phyloP scores from a whole-genome alignment of 64 coral and sea anemone species.

The Actinia equina region DNA sequence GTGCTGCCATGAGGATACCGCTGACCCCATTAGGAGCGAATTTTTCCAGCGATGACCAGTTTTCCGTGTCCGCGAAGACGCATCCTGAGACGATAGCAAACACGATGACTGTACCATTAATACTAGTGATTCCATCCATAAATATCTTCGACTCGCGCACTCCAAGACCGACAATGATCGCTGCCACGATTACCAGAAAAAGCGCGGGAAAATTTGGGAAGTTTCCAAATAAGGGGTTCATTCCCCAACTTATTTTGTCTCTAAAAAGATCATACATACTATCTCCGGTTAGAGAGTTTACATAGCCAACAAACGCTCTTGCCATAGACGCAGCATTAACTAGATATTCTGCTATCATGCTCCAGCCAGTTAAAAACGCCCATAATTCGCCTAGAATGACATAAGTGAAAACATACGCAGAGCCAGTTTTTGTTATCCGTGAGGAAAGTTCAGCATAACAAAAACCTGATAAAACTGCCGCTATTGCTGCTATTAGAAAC shows the following conservation, averaged over 20 bases:
- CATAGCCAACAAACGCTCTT: conserved; percentile 59
- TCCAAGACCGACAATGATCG: conserved; percentile 59
- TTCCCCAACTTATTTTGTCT: conserved; percentile 48
- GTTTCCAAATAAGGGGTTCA: conserved; percentile 11
- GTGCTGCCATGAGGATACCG: conserved; percentile 52
- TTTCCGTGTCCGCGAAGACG: conserved; percentile 37
- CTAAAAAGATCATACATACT: conserved; percentile 36
- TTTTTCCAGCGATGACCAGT: conserved; percentile 57
- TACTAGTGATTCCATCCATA: conserved; percentile 19
- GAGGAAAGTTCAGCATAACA: conserved; percentile 78
- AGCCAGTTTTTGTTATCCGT: conserved; percentile 54
- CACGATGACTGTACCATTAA: conserved; percentile 42
- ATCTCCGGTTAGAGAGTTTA: conserved; percentile 55
- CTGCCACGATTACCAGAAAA: conserved; percentile 39
- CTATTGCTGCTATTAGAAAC: conserved; percentile 66
- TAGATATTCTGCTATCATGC: conserved; percentile 42
- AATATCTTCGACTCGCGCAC: conserved; percentile 51
- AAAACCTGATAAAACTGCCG: conserved; percentile 44
- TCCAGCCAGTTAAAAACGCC: conserved; percentile 67
- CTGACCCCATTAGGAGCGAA: conserved; percentile 72
- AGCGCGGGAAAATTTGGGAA: conserved; percentile 73
- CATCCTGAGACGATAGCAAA: conserved; percentile 58
- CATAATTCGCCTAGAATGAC: conserved; percentile 62
- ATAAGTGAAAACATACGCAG: conserved; percentile 65
- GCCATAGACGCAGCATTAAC: conserved; percentile 49